Evolutionary conservation across 2,113 vertebrate species (phyloP), one percentile per base, ranked within the genome.

Genomic region (Callipepla californica): DNA sequence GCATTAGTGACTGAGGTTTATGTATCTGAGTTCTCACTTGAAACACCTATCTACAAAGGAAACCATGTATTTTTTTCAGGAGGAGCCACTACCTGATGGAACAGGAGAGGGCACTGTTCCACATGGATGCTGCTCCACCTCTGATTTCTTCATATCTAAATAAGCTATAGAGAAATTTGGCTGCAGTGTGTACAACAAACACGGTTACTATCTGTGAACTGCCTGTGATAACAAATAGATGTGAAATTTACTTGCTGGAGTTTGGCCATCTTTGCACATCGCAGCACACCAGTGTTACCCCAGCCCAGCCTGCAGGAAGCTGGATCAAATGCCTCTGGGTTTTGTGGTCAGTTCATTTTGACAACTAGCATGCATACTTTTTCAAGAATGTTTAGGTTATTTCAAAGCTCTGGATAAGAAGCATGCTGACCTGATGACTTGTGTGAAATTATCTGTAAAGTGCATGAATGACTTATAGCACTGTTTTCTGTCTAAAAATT

Each of bases 71-170:
- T 83, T 34, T 48, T 8, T 48, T 8, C 3, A 18, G 25, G 20
- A 20, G 0, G 3, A 47, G 26, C 8, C 1, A 69, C 17, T 0
- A 1, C 47, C 63, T 26, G 59, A 15, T 3, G 3, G 34, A 50
- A 42, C 34, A 81, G 66, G 44, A 62, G 68, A 80, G 34, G n/a
- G 23, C 59, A 55, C 10, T 51, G 57, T 2, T 85, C 30, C 32
- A 17, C 25, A 26, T 0, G 1, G 34, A 65, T 57, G 19, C 4
- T 26, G 8, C 2, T 66, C 8, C 1, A 1, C 28, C 1, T 38
- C 30, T 28, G 12, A 30, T 58, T 70, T 42, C 13, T 13, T 7
- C 16, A 7, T 20, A 72, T 28, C 70, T 75, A 68, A 19, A 7
- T 3, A 25, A 53, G n/a, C 26, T 48, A 19, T 34, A 58, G 40